Evolutionary conservation across 2,797 vertebrate genomes (phyloP).

Genomic region (Otolemur crassicaudatus): DNA sequence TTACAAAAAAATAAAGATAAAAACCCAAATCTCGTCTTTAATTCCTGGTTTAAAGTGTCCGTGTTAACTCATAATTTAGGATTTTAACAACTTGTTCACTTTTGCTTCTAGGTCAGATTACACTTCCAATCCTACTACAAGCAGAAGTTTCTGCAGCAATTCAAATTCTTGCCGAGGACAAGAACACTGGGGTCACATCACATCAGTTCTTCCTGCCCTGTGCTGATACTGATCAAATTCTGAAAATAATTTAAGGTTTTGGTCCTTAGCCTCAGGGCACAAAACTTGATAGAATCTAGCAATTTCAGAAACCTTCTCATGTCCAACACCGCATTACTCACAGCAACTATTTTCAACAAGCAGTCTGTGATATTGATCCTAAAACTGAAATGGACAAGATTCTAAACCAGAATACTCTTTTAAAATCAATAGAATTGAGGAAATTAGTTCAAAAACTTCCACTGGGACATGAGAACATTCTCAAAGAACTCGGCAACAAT

Average conservation of each 20-base stretch:
- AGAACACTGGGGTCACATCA: slow-evolving; percentile 31
- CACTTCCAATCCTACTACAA: background rate
- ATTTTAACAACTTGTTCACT: slow-evolving; percentile 6
- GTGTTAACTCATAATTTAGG: slow-evolving; percentile 4
- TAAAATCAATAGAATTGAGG: slow-evolving; percentile 49
- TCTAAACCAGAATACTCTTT: slow-evolving; percentile 30
- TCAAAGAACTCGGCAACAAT: background rate
- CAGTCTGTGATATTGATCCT: slow-evolving; percentile 49
- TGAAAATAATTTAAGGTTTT: slow-evolving; percentile 62
- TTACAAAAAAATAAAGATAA: background rate
- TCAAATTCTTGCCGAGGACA: slow-evolving; percentile 31
- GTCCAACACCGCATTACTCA: slow-evolving; percentile 34
- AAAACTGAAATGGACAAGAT: slow-evolving; percentile 65
- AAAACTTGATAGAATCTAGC: slow-evolving; percentile 49
- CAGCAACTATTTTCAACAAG: slow-evolving; percentile 54
- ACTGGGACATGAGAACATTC: background rate
- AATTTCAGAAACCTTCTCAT: slow-evolving; percentile 64
- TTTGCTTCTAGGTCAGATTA: background rate
- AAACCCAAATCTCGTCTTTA: background rate
- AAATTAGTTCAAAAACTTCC: slow-evolving; percentile 55
- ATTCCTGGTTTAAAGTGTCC: slow-evolving; percentile 11
- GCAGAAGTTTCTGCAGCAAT: slow-evolving; percentile 12
- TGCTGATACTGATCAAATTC: slow-evolving; percentile 47
- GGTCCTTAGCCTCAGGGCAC: slow-evolving; percentile 44
- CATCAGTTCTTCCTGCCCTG: slow-evolving; percentile 24